A percentile compares a stretch with the other conserved stretches of the same genome.
These are phyloP conservation scores for Aselliscus stoliczkanus DNA, from an alignment of 2,797 vertebrate species.

Conservation along the genomic window DNA sequence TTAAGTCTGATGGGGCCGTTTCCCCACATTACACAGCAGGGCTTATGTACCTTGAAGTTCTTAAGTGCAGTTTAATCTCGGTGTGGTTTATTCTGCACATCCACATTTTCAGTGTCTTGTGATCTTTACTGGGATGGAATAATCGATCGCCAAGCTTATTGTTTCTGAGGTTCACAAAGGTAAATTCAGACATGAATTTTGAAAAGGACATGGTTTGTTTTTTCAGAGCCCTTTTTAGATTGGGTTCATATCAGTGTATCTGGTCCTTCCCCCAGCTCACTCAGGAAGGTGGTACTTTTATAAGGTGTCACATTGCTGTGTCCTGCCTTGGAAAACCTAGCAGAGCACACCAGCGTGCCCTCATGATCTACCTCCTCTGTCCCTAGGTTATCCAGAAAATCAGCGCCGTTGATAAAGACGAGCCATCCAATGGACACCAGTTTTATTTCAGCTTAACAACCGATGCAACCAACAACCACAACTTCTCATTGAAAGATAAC, in stretches of 20 bases:
- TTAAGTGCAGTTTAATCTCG: background rate
- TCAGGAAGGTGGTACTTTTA: background rate
- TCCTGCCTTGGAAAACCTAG: background rate
- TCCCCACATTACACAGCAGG: no score
- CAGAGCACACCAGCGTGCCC: rapidly evolving
- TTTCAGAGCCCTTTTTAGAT: background rate
- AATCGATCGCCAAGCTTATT: background rate
- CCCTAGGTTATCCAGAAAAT: constrained; percentile 94
- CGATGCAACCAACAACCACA: constrained; percentile 89
- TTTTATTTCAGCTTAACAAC: constrained; percentile 91
- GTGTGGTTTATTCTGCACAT: background rate
- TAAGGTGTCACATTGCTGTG: background rate
- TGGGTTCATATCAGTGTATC: background rate
- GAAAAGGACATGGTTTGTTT: background rate
- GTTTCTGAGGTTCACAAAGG: background rate
- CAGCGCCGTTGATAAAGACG: constrained; percentile 94
- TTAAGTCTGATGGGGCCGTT: background rate
- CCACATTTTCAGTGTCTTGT: background rate
- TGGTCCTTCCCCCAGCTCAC: background rate
- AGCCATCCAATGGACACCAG: constrained; percentile 91
- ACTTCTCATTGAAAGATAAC: constrained; percentile 95
- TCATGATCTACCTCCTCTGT: background rate
- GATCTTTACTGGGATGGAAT: background rate
- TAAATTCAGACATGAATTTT: background rate
- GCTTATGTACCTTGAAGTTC: background rate